These are phyloP conservation scores for Eupelmus urozonus DNA, from an alignment of 2,888 invertebrate genomes.

Conservation along the genomic window DNA sequence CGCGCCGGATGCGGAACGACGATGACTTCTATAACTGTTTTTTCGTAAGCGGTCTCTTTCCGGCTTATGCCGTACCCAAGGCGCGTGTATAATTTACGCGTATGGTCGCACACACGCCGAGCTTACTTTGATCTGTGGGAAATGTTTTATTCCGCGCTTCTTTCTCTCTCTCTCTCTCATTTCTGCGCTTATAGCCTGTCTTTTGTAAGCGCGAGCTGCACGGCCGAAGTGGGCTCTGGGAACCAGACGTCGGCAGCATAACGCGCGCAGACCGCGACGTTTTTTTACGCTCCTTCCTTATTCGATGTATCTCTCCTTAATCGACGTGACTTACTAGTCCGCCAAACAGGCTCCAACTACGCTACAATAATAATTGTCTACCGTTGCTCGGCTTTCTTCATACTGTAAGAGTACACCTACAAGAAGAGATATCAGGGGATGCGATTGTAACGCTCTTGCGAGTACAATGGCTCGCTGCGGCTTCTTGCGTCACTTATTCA, in stretches of 20 bases:
- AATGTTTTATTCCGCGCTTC: conserved; percentile 68
- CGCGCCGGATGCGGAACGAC: conserved; percentile 64
- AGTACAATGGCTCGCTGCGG: conserved; percentile 13
- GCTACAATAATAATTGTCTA: conserved; percentile 43
- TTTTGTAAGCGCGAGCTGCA: conserved; percentile 13
- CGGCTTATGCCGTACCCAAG: conserved; percentile 64
- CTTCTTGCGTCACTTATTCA: background rate
- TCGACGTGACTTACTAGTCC: conserved; percentile 61
- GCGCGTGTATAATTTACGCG: conserved; percentile 64
- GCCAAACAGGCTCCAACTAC: too few species aligned
- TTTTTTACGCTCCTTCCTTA: conserved; percentile 48
- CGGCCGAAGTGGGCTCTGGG: conserved; percentile 69
- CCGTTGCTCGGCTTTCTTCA: conserved; percentile 40
- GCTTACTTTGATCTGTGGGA: conserved; percentile 73
- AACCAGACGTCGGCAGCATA: conserved; percentile 66
- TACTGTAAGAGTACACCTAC: background rate
- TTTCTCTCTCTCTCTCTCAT: conserved; percentile 50
- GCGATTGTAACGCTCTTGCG: conserved; percentile 11
- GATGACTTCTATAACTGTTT: conserved; percentile 74
- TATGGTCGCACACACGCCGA: conserved; percentile 65
- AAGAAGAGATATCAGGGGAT: background rate
- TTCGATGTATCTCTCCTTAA: conserved; percentile 58
- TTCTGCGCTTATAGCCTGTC: conserved; percentile 52
- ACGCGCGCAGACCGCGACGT: conserved; percentile 52
- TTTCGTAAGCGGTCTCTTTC: conserved; percentile 72